A percentile compares a stretch with the other conserved stretches of the same genome.
Conservation (phyloP, 2,113 vertebrate genomes). For the Ochotona curzoniae region DNA sequence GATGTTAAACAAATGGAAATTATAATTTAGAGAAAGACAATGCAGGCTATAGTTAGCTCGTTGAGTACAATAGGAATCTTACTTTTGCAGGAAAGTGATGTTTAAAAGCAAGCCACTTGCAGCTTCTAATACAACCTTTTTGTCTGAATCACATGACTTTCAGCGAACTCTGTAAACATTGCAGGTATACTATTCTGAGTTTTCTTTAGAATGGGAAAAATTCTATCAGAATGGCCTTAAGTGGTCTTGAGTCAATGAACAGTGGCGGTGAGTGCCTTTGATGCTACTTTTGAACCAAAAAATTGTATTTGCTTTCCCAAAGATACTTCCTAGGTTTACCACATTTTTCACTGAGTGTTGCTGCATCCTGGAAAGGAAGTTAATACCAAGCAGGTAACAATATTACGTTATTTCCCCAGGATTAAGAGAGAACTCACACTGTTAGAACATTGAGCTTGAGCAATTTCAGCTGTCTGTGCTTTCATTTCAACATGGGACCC, state of each 20-base stretch:
- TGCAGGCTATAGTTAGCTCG: constrained; percentile 55
- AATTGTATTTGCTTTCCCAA: neutral
- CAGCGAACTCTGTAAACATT: neutral
- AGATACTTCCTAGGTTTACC: neutral
- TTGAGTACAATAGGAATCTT: constrained; percentile 40
- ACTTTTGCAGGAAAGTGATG: constrained; percentile 12
- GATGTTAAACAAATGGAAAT: constrained; percentile 76
- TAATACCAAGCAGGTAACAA: neutral
- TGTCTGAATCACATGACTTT: neutral
- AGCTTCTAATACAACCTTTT: constrained; percentile 42
- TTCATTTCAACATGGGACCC: neutral
- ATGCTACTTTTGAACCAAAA: neutral
- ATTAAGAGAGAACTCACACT: neutral
- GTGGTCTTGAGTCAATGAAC: neutral
- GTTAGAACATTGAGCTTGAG: neutral
- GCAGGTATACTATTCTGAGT: neutral
- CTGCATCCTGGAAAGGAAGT: neutral
- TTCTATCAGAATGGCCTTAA: neutral
- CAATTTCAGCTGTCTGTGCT: neutral
- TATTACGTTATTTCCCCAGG: neutral
- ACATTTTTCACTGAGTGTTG: neutral
- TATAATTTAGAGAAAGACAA: constrained; percentile 72
- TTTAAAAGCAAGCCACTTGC: constrained; percentile 14
- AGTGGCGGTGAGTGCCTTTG: neutral
- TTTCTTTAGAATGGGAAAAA: neutral